phyloP scores from a whole-genome alignment of 2,113 vertebrate species.

The Dipodomys merriami region DNA sequence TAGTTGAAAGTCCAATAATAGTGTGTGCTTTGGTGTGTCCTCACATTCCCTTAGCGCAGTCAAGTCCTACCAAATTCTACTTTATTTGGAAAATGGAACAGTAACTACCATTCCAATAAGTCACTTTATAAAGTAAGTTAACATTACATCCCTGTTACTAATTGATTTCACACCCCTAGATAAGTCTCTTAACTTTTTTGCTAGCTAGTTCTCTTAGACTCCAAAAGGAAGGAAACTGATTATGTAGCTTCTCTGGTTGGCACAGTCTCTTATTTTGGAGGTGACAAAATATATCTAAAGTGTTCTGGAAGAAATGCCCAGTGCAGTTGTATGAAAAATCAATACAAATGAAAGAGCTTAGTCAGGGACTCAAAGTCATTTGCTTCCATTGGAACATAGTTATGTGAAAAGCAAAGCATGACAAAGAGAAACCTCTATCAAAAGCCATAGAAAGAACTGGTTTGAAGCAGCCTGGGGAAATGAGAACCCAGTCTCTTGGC shows the following conservation, averaged over 20 bases:
- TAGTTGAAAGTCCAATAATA: not conserved
- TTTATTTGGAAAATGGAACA: not conserved
- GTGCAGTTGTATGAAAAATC: not conserved
- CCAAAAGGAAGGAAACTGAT: not conserved
- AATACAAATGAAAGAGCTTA: not conserved
- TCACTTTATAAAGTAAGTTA: not conserved
- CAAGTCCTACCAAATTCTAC: not conserved
- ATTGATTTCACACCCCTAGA: not conserved
- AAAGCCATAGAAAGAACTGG: not conserved
- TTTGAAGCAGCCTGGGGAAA: not conserved
- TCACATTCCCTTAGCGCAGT: not conserved
- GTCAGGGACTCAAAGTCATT: not conserved
- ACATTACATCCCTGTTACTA: constrained; percentile 14
- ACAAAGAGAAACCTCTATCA: not conserved
- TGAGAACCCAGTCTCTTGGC: not conserved
- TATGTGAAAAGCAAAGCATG: not conserved
- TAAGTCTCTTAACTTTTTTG: constrained; percentile 26
- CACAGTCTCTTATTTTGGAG: not conserved
- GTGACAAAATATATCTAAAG: not conserved
- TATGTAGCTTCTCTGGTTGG: not conserved
- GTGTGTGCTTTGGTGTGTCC: not conserved
- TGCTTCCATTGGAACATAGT: not conserved
- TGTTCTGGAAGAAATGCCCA: not conserved
- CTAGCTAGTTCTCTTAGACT: not conserved
- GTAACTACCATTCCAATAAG: not conserved